Evolutionary conservation across 1,140 invertebrate species (phyloP), one percentile per base, ranked within the genome.

Genomic region (Musca vetustissima): DNA sequence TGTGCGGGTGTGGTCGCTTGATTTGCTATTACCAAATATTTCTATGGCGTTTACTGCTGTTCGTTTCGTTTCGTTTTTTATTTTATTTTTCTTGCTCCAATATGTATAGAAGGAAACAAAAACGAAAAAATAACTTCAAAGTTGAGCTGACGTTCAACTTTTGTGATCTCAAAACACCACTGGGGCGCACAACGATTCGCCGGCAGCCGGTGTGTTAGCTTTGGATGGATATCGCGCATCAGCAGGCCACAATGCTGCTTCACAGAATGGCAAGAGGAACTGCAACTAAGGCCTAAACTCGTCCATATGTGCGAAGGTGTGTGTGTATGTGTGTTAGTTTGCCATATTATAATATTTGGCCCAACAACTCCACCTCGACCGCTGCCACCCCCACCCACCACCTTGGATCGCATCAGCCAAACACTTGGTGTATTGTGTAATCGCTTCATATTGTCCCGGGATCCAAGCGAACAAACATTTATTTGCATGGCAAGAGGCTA

Each of bases 1-100:
- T 81, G 79, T 77, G 79, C 79, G 79, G 79, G 79, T 81, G 79
- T 80, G 79, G 79, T 80, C 79, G 79, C 77, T 76, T 79, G 73
- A 77, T 57, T 61, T 61, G 57, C 57, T 61, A 61, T 61, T 61
- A 36, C 57, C 57, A 61, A 61, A 50, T 66, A 24, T 53, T 53
- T 22, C 52, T 53, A 24, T 53, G 19, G 52, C 24, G 19, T 52
- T 66, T 66, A 8, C 22, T 14, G 21, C 22, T 66, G 17, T 66
- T 66, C 19, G 24, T 66, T 7, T 28, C 28, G 57, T 61, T 24
- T 17, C 15, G 25, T 6, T 61, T 22, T 15, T 61, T 4, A 13
- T 61, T 61, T 28, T 49, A 49, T 28, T 65, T n/a, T 11, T 65
- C 21, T 68, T 72, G 68, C 71, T 71, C 74, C 73, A 70, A 66